phyloP scores from a whole-genome alignment of 2,797 vertebrate genomes.

The Lagodon rhomboides region DNA sequence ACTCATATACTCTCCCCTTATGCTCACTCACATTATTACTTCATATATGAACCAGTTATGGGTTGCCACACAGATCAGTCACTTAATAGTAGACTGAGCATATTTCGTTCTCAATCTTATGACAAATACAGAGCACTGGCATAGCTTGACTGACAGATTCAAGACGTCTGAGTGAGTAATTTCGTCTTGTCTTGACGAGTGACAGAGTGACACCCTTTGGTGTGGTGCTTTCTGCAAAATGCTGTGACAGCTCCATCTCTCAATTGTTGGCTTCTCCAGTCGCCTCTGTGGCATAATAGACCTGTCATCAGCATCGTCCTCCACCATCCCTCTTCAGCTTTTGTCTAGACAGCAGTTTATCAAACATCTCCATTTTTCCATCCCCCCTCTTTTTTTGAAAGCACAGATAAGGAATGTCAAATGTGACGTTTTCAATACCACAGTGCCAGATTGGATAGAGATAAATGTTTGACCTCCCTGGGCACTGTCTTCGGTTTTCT shows the following conservation, averaged over 20 bases:
- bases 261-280: conserved; percentile 67
- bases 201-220: conserved; percentile 74
- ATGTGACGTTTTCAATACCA: conserved; percentile 60
- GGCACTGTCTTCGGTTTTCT: conserved; percentile 21
- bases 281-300: conserved; percentile 76
- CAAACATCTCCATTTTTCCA: conserved; percentile 46
- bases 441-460: conserved; percentile 49
- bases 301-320: conserved; percentile 73
- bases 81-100: conserved; percentile 16
- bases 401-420: conserved; percentile 58
- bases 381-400: neutral
- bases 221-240: conserved; percentile 70
- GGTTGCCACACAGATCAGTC: conserved; percentile 5
- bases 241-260: conserved; percentile 73
- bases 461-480: conserved; percentile 62
- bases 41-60: neutral
- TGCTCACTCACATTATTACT: neutral
- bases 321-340: conserved; percentile 61
- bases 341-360: conserved; percentile 74
- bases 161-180: conserved; percentile 56
- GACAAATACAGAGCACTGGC: conserved; percentile 27
- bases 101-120: conserved; percentile 20
- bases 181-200: conserved; percentile 59
- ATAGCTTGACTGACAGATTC: conserved; percentile 60
- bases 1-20: neutral